A percentile compares a stretch with the other conserved stretches of the same genome.
Evolutionary conservation across 2,888 invertebrate species (phyloP).

Genomic region (Philopedon plagiatum): DNA sequence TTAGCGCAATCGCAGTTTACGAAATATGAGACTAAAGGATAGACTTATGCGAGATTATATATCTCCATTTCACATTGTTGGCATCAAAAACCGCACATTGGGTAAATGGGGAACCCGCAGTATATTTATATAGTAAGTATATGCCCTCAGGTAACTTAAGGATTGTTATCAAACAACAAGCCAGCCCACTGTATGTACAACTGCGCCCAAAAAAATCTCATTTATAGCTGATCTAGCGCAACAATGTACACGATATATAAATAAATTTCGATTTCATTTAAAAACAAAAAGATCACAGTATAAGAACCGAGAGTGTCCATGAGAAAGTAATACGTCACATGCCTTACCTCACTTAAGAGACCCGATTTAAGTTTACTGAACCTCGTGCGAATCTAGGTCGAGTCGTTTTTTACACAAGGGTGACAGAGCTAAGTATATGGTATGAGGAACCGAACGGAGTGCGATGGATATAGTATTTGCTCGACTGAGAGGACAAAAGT

Average conservation of each 20-base stretch:
- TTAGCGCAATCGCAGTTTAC: too few relatives aligned
- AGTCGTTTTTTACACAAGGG: slow-evolving; percentile 36
- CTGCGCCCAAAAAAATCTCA: slow-evolving; percentile 36
- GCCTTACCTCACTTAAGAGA: slow-evolving; percentile 61
- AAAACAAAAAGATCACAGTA: slow-evolving; percentile 56
- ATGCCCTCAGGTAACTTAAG: too few relatives aligned
- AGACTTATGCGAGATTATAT: too few relatives aligned
- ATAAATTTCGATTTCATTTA: slow-evolving; percentile 59
- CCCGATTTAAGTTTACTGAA: slow-evolving; percentile 64
- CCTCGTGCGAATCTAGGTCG: slow-evolving; percentile 61
- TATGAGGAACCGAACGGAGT: slow-evolving; percentile 9
- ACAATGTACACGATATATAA: slow-evolving; percentile 37
- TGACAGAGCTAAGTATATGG: slow-evolving; percentile 45
- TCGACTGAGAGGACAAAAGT: slow-evolving; percentile 57
- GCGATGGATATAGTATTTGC: slow-evolving; percentile 29
- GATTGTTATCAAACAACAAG: too few relatives aligned
- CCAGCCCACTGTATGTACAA: too few relatives aligned
- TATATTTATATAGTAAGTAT: too few relatives aligned
- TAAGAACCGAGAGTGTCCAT: slow-evolving; percentile 58
- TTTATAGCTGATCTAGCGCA: slow-evolving; percentile 20
- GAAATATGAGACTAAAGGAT: too few relatives aligned
- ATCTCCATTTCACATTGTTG: too few relatives aligned
- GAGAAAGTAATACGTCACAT: slow-evolving; percentile 64
- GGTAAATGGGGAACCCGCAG: too few relatives aligned
- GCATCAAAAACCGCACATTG: too few relatives aligned